phyloP scores from a whole-genome alignment of 1,140 invertebrate genomes.

The Drosophila nigromelanica region DNA sequence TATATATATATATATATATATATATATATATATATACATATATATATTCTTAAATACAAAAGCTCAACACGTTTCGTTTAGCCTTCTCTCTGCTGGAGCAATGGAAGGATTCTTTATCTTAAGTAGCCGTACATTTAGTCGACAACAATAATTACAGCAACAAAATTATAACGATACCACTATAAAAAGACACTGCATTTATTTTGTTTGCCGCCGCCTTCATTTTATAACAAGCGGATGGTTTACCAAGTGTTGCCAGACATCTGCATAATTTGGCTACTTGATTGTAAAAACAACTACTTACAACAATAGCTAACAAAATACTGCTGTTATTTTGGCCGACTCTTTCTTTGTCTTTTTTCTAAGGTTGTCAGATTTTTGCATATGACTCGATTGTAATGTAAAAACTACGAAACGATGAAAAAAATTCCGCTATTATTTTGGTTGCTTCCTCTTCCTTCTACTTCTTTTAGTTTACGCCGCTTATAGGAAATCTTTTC shows the following conservation, averaged over 20 bases:
- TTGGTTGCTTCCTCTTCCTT: constrained; percentile 3
- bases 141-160: constrained; percentile 22
- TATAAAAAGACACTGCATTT: background rate
- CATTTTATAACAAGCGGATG: background rate
- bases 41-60: background rate
- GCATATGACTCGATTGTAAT: constrained; percentile 1
- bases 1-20: too few relatives aligned
- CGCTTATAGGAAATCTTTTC: constrained; percentile 51
- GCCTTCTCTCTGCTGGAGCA: constrained; percentile 10
- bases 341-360: background rate
- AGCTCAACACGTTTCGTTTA: constrained; percentile 12
- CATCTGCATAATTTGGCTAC: background rate
- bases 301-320: background rate
- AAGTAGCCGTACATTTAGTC: constrained; percentile 6
- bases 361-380: background rate
- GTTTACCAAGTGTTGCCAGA: constrained; percentile 1
- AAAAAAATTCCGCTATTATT: too few relatives aligned
- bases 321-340: background rate
- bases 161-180: constrained; percentile 6
- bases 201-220: background rate
- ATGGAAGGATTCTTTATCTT: background rate
- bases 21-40: background rate
- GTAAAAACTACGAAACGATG: constrained; percentile 1
- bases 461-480: constrained; percentile 10
- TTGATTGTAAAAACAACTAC: constrained; percentile 10